Conservation (phyloP, 2,797 vertebrate species). For the Valencia hispanica region DNA sequence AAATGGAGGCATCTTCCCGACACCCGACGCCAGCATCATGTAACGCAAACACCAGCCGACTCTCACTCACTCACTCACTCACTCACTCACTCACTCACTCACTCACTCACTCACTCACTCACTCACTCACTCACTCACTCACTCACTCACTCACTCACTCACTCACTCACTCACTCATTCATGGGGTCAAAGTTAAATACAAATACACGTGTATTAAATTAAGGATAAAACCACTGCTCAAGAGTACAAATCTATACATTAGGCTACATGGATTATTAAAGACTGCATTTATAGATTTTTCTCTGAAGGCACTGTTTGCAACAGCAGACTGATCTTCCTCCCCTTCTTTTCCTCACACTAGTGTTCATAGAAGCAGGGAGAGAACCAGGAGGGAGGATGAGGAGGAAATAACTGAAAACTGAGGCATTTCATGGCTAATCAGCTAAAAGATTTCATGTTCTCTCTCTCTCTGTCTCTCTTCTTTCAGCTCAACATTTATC, state of each 20-base stretch:
- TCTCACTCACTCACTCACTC: too few relatives aligned
- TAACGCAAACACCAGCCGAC: constrained; percentile 57
- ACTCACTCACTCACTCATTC: constrained; percentile 5
- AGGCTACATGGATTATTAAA: constrained; percentile 79
- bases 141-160: too few relatives aligned
- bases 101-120: too few relatives aligned
- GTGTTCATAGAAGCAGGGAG: constrained; percentile 71
- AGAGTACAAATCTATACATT: constrained; percentile 80
- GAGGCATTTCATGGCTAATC: constrained; percentile 76
- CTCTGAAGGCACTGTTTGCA: constrained; percentile 85
- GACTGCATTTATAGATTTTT: constrained; percentile 82
- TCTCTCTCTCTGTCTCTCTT: constrained; percentile 16
- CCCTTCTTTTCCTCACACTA: constrained; percentile 64
- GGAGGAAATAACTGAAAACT: constrained; percentile 46
- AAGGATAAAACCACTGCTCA: constrained; percentile 61
- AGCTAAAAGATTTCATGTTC: constrained; percentile 53
- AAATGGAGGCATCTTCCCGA: constrained; percentile 51
- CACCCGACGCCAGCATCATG: constrained; percentile 63
- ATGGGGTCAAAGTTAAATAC: constrained; percentile 64
- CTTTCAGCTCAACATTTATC: constrained; percentile 53
- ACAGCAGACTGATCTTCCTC: constrained; percentile 78
- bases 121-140: too few relatives aligned
- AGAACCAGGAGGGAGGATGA: constrained; percentile 56
- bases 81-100: too few relatives aligned
- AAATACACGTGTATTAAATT: constrained; percentile 75